Conservation (phyloP, 2,888 invertebrate species). For the Catocala sponsa region DNA sequence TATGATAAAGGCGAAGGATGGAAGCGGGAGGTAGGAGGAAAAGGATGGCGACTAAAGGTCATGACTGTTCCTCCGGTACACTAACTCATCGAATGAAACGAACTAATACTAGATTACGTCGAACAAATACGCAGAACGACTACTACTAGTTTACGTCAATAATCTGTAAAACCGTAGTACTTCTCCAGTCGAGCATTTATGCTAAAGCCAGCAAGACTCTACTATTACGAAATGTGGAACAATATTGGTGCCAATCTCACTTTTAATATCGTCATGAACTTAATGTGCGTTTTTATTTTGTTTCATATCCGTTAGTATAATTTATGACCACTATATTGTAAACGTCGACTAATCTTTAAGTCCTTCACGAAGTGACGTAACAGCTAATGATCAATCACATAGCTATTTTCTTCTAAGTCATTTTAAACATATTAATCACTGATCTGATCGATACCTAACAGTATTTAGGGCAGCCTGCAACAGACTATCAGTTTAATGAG, state of each 20-base stretch:
- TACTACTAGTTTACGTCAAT: too few species aligned
- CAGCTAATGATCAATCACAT: slow-evolving; percentile 25
- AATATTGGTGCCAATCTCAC: background rate
- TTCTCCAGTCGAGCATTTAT: too few species aligned
- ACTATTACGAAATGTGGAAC: too few species aligned
- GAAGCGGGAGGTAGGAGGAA: too few species aligned
- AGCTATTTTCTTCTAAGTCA: slow-evolving; percentile 14
- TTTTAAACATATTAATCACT: slow-evolving; percentile 37
- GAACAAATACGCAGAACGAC: too few species aligned
- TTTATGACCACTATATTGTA: slow-evolving; percentile 21
- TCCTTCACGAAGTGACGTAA: slow-evolving; percentile 13
- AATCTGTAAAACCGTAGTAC: too few species aligned
- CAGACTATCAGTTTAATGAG: slow-evolving; percentile 60
- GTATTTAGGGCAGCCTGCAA: slow-evolving; percentile 62
- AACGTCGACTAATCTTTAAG: slow-evolving; percentile 27
- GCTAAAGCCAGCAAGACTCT: too few species aligned
- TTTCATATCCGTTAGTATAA: slow-evolving; percentile 1
- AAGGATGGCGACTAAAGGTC: too few species aligned
- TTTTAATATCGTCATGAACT: background rate
- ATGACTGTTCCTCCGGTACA: too few species aligned
- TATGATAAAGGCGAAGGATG: too few species aligned
- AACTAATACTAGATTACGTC: too few species aligned
- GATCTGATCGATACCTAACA: slow-evolving; percentile 25
- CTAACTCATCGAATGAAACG: too few species aligned
- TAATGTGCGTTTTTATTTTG: background rate